phyloP scores from a whole-genome alignment of 2,888 invertebrate species.

The Plutella xylostella region DNA sequence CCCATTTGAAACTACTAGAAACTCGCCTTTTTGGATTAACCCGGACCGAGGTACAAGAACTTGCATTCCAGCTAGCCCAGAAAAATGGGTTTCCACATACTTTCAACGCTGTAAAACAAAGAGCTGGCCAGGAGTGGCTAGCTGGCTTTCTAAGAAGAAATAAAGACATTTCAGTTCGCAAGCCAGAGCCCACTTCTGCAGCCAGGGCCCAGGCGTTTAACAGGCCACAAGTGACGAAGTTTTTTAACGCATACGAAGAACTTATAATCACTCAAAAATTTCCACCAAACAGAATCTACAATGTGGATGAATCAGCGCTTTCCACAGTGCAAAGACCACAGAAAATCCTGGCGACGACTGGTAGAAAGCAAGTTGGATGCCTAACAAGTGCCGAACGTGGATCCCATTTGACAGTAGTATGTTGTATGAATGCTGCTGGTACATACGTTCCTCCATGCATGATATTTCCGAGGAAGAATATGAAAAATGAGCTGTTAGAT shows the following conservation, averaged over 20 bases:
- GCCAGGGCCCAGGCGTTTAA: slow-evolving; percentile 15
- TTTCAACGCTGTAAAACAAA: slow-evolving; percentile 11
- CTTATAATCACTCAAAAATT: slow-evolving; percentile 9
- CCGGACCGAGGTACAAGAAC: too few relatives aligned
- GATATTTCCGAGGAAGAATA: slow-evolving; percentile 30
- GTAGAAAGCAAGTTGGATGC: slow-evolving; percentile 36
- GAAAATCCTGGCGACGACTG: slow-evolving; percentile 23
- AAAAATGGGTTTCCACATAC: too few relatives aligned
- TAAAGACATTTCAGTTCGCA: slow-evolving; percentile 11
- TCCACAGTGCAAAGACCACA: slow-evolving; percentile 38
- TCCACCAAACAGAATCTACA: slow-evolving; percentile 28
- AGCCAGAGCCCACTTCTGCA: slow-evolving; percentile 18
- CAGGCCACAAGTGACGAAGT: slow-evolving; percentile 14
- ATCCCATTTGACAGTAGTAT: slow-evolving; percentile 29
- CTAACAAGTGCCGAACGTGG: slow-evolving; percentile 37
- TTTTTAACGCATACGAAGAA: slow-evolving; percentile 13
- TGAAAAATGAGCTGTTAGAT: slow-evolving; percentile 26
- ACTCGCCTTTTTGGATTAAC: too few relatives aligned
- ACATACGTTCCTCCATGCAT: slow-evolving; percentile 30
- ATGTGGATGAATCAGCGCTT: slow-evolving; percentile 38
- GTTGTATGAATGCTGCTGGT: slow-evolving; percentile 26
- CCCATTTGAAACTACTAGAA: slow-evolving; percentile 16
- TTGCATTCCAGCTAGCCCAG: too few relatives aligned
- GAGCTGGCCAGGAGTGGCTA: slow-evolving; percentile 20
- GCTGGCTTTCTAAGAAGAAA: not conserved